Evolutionary conservation across 2,888 invertebrate genomes (phyloP).

Genomic region (Thymelicus sylvestris): DNA sequence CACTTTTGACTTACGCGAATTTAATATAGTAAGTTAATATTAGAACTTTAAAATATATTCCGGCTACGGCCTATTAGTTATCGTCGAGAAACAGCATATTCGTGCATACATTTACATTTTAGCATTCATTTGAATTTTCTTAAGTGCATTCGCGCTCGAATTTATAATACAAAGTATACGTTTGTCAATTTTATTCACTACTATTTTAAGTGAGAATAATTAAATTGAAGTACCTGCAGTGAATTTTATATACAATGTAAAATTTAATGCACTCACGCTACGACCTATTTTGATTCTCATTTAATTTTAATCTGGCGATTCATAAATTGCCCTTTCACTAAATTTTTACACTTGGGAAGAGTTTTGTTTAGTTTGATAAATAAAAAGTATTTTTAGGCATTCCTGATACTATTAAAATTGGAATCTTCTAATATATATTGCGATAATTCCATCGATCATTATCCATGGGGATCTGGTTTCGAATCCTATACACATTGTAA

Average conservation of each 20-base stretch:
- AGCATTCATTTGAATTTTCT: constrained; percentile 39
- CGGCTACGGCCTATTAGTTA: constrained; percentile 42
- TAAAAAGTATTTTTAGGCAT: no score
- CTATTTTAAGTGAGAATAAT: constrained; percentile 34
- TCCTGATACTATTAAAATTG: no score
- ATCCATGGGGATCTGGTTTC: no score
- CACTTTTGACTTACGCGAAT: constrained; percentile 36
- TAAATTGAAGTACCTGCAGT: constrained; percentile 15
- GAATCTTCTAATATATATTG: no score
- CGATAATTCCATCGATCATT: no score
- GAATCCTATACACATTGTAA: no score
- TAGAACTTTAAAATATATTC: constrained; percentile 45
- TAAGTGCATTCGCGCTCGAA: constrained; percentile 29
- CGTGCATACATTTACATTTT: constrained; percentile 42
- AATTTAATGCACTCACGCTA: not conserved
- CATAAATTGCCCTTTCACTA: no score
- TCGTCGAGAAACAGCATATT: constrained; percentile 40
- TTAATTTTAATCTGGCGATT: not conserved
- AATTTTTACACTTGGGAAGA: no score
- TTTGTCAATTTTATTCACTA: constrained; percentile 33
- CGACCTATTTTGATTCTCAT: not conserved
- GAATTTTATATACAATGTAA: not conserved
- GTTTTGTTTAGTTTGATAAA: no score
- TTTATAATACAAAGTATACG: constrained; percentile 29
- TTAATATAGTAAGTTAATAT: constrained; percentile 45